phyloP scores from a whole-genome alignment of 2,113 vertebrate species.

The Colinus virginianus region DNA sequence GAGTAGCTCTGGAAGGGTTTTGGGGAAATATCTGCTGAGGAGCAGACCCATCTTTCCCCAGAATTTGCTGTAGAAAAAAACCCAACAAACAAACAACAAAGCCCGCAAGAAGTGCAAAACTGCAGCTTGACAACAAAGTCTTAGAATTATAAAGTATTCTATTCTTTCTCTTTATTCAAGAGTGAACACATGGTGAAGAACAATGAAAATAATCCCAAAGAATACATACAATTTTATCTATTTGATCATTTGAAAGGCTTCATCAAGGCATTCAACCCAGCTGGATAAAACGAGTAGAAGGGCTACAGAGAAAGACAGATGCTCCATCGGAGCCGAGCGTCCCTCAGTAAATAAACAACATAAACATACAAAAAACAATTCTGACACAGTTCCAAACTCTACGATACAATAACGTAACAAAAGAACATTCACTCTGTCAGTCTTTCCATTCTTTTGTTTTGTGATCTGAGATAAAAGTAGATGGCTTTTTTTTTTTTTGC shows the following conservation, averaged over 20 bases:
- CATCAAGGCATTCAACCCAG: slow-evolving; percentile 73
- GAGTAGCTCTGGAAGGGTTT: not conserved
- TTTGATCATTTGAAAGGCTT: slow-evolving; percentile 73
- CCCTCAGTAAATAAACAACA: slow-evolving; percentile 73
- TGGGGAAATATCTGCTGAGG: not conserved
- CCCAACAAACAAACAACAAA: slow-evolving; percentile 31
- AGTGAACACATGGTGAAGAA: slow-evolving; percentile 68
- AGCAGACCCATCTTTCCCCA: not conserved
- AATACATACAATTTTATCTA: slow-evolving; percentile 70
- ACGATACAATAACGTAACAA: slow-evolving; percentile 71
- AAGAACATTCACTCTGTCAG: slow-evolving; percentile 60
- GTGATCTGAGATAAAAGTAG: slow-evolving; percentile 63
- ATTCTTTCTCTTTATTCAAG: slow-evolving; percentile 6
- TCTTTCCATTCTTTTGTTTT: slow-evolving; percentile 43
- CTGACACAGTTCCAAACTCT: slow-evolving; percentile 75
- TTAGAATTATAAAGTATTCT: slow-evolving; percentile 42
- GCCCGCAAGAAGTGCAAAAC: slow-evolving; percentile 13
- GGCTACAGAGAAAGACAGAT: slow-evolving; percentile 72
- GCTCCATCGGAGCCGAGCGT: slow-evolving; percentile 59
- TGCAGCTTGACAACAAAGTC: slow-evolving; percentile 45
- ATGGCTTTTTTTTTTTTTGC: slow-evolving; percentile 56
- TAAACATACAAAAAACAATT: slow-evolving; percentile 58
- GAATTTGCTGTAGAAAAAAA: slow-evolving; percentile 39
- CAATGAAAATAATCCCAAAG: slow-evolving; percentile 71
- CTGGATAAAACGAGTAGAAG: slow-evolving; percentile 40